Evolutionary conservation across 2,797 vertebrate genomes (phyloP).

Genomic region (Clarias fuscus): DNA sequence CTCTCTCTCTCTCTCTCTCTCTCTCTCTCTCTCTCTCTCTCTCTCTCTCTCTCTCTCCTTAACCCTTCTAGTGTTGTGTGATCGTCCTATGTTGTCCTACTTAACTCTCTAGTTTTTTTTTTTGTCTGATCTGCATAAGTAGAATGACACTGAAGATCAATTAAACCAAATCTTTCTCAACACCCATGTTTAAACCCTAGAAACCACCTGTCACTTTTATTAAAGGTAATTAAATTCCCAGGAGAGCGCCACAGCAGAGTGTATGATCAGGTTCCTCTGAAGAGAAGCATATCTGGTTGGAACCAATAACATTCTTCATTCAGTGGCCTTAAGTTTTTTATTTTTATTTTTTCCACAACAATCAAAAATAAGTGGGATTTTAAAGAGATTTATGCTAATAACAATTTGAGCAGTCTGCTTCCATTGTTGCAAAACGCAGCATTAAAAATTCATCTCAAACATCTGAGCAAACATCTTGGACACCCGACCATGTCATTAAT

Average conservation of each 20-base stretch:
- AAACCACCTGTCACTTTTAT: constrained; percentile 50
- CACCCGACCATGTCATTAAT: constrained; percentile 40
- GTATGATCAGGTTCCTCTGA: constrained; percentile 53
- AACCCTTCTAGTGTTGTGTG: constrained; percentile 58
- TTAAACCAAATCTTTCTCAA: constrained; percentile 48
- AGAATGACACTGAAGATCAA: constrained; percentile 56
- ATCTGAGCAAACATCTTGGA: constrained; percentile 33
- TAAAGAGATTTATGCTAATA: constrained; percentile 24
- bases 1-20: not conserved
- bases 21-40: constrained; percentile 14
- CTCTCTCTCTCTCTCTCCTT: constrained; percentile 34
- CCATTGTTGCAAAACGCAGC: constrained; percentile 31
- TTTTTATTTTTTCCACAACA: constrained; percentile 12
- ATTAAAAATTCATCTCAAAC: constrained; percentile 39
- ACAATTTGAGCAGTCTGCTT: constrained; percentile 3
- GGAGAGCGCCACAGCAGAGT: constrained; percentile 36
- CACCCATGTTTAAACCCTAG: constrained; percentile 51
- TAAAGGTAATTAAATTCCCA: constrained; percentile 54
- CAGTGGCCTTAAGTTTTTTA: constrained; percentile 18
- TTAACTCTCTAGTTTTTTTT: constrained; percentile 56
- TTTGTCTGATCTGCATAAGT: constrained; percentile 60
- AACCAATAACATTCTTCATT: constrained; percentile 42
- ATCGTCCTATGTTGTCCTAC: constrained; percentile 61
- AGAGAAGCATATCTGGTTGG: constrained; percentile 33
- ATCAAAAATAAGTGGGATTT: constrained; percentile 33